These are phyloP conservation scores for Potorous gilbertii DNA, from an alignment of 2,797 vertebrate genomes.

Conservation along the genomic window DNA sequence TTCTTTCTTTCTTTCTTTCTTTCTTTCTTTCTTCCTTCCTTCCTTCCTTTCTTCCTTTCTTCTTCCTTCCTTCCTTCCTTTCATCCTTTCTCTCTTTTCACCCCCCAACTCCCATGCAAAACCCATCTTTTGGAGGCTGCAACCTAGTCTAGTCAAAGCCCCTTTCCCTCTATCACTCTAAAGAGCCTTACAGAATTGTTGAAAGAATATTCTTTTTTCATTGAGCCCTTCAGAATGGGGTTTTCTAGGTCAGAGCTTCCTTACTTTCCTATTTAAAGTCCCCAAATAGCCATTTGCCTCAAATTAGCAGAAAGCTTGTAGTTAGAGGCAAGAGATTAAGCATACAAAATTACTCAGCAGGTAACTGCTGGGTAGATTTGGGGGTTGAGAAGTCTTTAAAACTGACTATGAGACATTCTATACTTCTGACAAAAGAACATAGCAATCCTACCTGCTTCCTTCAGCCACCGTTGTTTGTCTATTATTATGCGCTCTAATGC, in stretches of 20 bases:
- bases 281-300: constrained; percentile 88
- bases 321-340: constrained; percentile 90
- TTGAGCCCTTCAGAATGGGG: constrained; percentile 81
- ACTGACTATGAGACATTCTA: constrained; percentile 97
- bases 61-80: background rate
- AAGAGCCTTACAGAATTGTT: constrained; percentile 84
- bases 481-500: constrained; percentile 94
- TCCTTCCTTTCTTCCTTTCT: constrained; percentile 70
- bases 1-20: constrained; percentile 70
- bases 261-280: constrained; percentile 87
- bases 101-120: constrained; percentile 73
- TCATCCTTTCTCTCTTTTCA: background rate
- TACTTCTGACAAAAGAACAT: constrained; percentile 94
- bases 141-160: constrained; percentile 82
- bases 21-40: too few species aligned
- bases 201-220: constrained; percentile 85
- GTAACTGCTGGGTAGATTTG: constrained; percentile 88
- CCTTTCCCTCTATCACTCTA: constrained; percentile 81
- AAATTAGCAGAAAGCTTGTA: constrained; percentile 89
- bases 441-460: constrained; percentile 99
- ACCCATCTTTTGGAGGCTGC: constrained; percentile 83
- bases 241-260: constrained; percentile 88
- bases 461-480: constrained; percentile 94
- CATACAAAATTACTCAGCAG: constrained; percentile 91
- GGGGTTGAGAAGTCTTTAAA: constrained; percentile 96